These are phyloP conservation scores for Micromussa lordhowensis DNA, from an alignment of 92 coral and sea anemone genomes.

Conservation along the genomic window DNA sequence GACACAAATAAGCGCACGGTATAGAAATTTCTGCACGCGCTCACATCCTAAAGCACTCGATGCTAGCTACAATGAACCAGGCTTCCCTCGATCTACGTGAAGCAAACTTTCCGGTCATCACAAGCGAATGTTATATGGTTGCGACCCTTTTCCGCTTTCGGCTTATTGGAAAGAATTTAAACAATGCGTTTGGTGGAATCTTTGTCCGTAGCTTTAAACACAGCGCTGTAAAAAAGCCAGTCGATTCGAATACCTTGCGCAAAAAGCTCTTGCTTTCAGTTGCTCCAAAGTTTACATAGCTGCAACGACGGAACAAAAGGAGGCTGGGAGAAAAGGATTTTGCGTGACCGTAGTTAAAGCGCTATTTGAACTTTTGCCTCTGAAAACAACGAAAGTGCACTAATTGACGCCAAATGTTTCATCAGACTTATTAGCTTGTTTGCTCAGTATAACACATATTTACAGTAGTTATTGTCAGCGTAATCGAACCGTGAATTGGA, in stretches of 20 bases:
- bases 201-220: not conserved
- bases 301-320: not conserved
- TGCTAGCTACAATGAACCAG: not conserved
- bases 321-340: not conserved
- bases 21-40: not conserved
- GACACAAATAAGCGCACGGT: not conserved
- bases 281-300: not conserved
- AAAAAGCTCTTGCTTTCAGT: not conserved
- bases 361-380: constrained; percentile 1
- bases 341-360: constrained; percentile 8
- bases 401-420: constrained; percentile 12
- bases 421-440: not conserved
- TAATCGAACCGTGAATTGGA: not conserved
- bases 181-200: constrained; percentile 31
- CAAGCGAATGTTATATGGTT: not conserved
- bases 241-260: not conserved
- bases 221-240: not conserved
- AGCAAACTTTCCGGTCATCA: constrained; percentile 30
- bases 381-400: not conserved
- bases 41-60: not conserved
- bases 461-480: not conserved
- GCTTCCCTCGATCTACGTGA: constrained; percentile 10
- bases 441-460: not conserved
- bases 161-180: constrained; percentile 27
- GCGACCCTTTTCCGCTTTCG: constrained; percentile 22